These are phyloP conservation scores for Stegodyphus dumicola DNA, from an alignment of 1,140 invertebrate genomes.

Conservation along the genomic window DNA sequence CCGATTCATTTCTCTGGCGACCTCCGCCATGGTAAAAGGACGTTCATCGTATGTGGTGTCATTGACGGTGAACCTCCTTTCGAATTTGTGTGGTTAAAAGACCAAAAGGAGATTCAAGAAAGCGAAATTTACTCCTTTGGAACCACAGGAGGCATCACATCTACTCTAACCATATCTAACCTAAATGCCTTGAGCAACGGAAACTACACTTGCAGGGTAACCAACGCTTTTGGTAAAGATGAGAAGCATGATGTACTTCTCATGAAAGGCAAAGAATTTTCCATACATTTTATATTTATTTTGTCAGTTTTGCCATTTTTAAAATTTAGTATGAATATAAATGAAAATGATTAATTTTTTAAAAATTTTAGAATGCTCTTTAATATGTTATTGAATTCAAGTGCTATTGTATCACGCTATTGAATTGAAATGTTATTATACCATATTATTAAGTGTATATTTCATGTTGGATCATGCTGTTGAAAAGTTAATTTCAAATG, in stretches of 20 bases:
- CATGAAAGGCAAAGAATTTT: conserved; percentile 16
- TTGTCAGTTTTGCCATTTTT: no score
- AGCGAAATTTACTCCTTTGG: neutral
- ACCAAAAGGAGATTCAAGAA: neutral
- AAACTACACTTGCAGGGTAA: conserved; percentile 61
- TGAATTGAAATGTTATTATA: no score
- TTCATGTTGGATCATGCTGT: no score
- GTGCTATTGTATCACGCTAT: no score
- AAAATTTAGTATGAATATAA: no score
- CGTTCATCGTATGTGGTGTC: conserved; percentile 70
- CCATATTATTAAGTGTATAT: no score
- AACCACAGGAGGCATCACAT: neutral
- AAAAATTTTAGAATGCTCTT: no score
- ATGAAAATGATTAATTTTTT: no score
- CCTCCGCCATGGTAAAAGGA: conserved; percentile 76
- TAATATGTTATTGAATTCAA: no score
- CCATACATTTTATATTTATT: no score
- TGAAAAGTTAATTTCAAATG: no score
- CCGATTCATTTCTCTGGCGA: conserved; percentile 66
- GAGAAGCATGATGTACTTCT: conserved; percentile 6
- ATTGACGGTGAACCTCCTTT: conserved; percentile 62
- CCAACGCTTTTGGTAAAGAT: conserved; percentile 43
- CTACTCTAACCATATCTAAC: conserved; percentile 15
- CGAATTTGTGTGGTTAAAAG: conserved; percentile 33
- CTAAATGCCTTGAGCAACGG: conserved; percentile 54